Conservation (phyloP, 2,113 vertebrate genomes). For the Astur gentilis region DNA sequence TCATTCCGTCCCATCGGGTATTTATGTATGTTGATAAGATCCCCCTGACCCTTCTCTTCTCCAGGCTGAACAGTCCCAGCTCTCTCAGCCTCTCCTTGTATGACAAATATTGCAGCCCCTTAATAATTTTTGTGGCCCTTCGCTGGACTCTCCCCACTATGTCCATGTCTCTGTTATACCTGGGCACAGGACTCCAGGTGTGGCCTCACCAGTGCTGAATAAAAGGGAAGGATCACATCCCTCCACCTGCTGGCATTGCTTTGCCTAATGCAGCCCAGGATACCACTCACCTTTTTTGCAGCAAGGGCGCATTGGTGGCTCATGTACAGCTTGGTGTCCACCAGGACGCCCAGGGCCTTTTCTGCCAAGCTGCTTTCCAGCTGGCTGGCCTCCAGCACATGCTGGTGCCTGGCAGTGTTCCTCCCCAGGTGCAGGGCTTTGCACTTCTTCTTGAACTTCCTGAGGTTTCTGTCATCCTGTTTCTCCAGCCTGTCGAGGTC, state of each 20-base stretch:
- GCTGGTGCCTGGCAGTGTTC: neutral
- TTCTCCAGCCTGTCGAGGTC: neutral
- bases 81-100: neutral
- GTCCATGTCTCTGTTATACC: neutral
- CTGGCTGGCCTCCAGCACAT: accelerated
- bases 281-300: neutral
- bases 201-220: neutral
- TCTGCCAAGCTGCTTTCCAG: neutral
- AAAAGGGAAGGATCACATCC: neutral
- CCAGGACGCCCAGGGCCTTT: neutral
- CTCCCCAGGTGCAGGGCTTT: neutral
- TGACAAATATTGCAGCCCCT: neutral
- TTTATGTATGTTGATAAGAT: neutral
- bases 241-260: neutral
- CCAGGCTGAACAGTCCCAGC: neutral
- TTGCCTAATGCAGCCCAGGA: neutral
- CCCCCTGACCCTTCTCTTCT: neutral
- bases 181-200: neutral
- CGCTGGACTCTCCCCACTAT: neutral
- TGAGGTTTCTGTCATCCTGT: neutral
- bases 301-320: neutral
- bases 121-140: neutral
- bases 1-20: neutral
- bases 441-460: neutral
- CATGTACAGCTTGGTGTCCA: neutral